phyloP scores from a whole-genome alignment of 2,888 invertebrate species.

The Coremacera marginata region DNA sequence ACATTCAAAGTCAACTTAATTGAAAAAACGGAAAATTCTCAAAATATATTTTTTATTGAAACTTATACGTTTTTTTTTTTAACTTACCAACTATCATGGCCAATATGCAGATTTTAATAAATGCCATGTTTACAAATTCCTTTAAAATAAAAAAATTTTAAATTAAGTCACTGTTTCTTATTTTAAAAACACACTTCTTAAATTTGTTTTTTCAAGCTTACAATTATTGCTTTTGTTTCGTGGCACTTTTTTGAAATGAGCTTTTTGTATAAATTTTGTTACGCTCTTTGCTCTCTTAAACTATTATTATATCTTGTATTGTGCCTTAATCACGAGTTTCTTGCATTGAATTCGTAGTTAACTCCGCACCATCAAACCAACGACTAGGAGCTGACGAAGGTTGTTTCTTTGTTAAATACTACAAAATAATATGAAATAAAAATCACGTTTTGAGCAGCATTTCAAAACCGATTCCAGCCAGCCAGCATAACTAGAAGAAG shows the following conservation, averaged over 20 bases:
- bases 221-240: slow-evolving; percentile 35
- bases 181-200: not conserved
- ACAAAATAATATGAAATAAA: slow-evolving; percentile 43
- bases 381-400: slow-evolving; percentile 54
- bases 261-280: slow-evolving; percentile 27
- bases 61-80: too few relatives aligned
- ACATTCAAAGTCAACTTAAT: too few relatives aligned
- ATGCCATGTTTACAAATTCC: slow-evolving; percentile 56
- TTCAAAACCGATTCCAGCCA: slow-evolving; percentile 12
- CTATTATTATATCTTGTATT: slow-evolving; percentile 29
- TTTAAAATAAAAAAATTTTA: not conserved
- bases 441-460: slow-evolving; percentile 36
- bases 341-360: slow-evolving; percentile 40
- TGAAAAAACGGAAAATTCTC: too few relatives aligned
- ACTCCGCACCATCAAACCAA: slow-evolving; percentile 52
- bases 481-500: not conserved
- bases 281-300: slow-evolving; percentile 29
- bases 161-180: not conserved
- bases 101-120: slow-evolving; percentile 62
- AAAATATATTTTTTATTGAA: too few relatives aligned
- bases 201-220: not conserved
- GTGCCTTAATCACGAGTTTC: slow-evolving; percentile 32
- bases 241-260: slow-evolving; percentile 36
- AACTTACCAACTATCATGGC: slow-evolving; percentile 61
- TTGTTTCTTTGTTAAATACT: slow-evolving; percentile 55